phyloP scores from a whole-genome alignment of 2,113 vertebrate genomes.

The Spilogale gracilis region DNA sequence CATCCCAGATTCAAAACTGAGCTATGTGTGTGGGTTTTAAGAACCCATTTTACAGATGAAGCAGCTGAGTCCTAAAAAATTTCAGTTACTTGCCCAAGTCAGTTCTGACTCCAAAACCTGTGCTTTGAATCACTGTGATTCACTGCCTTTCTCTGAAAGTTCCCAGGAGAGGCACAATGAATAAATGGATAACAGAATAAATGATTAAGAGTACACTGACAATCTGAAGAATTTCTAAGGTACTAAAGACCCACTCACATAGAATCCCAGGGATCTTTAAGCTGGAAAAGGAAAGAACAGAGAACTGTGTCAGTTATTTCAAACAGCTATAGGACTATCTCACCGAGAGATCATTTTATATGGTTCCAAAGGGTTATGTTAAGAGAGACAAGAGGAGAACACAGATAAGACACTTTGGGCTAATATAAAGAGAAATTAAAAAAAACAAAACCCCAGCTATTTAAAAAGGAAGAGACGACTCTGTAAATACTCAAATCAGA shows the following conservation, averaged over 20 bases:
- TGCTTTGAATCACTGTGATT: not conserved
- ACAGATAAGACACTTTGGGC: not conserved
- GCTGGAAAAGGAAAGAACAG: not conserved
- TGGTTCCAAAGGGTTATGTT: not conserved
- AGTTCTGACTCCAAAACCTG: not conserved
- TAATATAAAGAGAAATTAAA: not conserved
- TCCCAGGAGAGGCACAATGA: not conserved
- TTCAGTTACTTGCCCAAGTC: not conserved
- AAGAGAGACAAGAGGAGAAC: not conserved
- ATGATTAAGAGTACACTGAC: not conserved
- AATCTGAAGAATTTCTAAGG: not conserved
- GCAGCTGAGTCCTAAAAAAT: not conserved
- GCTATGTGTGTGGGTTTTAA: not conserved
- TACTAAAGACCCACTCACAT: not conserved
- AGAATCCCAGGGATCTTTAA: not conserved
- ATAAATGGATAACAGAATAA: not conserved
- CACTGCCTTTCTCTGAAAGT: not conserved
- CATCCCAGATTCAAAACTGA: not conserved
- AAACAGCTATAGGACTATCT: not conserved
- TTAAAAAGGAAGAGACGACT: not conserved
- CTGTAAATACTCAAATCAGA: not conserved
- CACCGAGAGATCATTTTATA: not conserved
- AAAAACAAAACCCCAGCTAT: not conserved
- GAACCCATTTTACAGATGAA: not conserved
- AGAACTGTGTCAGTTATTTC: not conserved